Evolutionary conservation across 2,797 vertebrate genomes (phyloP).

Genomic region (Paratrypauchen microcephalus): DNA sequence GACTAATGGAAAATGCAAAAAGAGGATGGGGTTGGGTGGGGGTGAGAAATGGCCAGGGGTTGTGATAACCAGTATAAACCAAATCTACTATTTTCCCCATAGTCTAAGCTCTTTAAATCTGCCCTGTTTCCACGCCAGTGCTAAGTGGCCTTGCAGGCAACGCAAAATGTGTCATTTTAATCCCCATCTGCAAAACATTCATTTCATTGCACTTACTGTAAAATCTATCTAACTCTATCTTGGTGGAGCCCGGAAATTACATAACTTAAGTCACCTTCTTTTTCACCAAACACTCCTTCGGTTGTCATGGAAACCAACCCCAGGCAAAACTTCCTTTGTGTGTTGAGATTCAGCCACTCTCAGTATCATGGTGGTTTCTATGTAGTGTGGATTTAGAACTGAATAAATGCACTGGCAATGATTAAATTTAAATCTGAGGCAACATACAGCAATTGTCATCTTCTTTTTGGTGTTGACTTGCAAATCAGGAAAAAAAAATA

Average conservation of each 20-base stretch:
- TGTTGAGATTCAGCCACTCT: slow-evolving; percentile 34
- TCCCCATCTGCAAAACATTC: slow-evolving; percentile 41
- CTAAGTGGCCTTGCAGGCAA: slow-evolving; percentile 40
- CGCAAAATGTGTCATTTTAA: slow-evolving; percentile 30
- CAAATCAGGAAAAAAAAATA: slow-evolving; percentile 5
- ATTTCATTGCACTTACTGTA: slow-evolving; percentile 35
- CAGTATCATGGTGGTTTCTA: slow-evolving; percentile 6
- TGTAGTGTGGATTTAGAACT: not conserved
- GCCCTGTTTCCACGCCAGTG: slow-evolving; percentile 21
- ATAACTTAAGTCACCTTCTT: slow-evolving; percentile 44
- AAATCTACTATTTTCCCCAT: slow-evolving; percentile 39
- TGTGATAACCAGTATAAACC: slow-evolving; percentile 41
- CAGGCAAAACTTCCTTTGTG: slow-evolving; percentile 47
- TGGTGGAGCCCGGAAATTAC: slow-evolving; percentile 44
- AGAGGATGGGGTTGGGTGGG: not conserved
- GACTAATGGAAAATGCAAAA: slow-evolving; percentile 23
- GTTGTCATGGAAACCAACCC: slow-evolving; percentile 57
- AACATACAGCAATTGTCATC: slow-evolving; percentile 1
- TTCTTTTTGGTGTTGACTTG: not conserved
- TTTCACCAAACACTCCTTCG: slow-evolving; percentile 51
- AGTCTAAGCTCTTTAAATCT: slow-evolving; percentile 34
- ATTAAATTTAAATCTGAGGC: slow-evolving; percentile 10
- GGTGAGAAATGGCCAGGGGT: slow-evolving; percentile 7
- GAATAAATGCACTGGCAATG: not conserved
- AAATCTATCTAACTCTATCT: slow-evolving; percentile 42